Evolutionary conservation across 2,113 vertebrate genomes (phyloP), one percentile per base, ranked within the genome.

Genomic region (Eupsittula cactorum): DNA sequence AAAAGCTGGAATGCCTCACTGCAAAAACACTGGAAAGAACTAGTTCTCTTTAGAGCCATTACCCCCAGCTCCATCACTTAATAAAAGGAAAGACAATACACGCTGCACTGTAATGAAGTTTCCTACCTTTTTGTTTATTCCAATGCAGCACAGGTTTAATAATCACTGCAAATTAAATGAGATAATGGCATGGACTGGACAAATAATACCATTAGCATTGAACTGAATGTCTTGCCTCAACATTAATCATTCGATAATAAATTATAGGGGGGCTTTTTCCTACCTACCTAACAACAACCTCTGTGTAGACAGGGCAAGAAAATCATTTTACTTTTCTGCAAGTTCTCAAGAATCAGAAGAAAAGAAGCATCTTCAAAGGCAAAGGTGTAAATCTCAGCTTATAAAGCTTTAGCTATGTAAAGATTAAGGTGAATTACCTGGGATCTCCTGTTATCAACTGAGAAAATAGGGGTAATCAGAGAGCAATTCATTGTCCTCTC

Each of bases 141-240:
- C 52, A 82, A 2, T 7, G 79, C 64, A 82, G 67, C 49, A 57
- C 31, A 71, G 74, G 73, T 94, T 97, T 96, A 93, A 95, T 93
- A 96, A 90, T 14, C 16, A 17, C 60, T 78, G 79, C 76, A 90
- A 96, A 96, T 95, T 94, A 94, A 94, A 92, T 91, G 89, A 92
- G 67, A 70, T 69, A 94, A 94, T 84, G 84, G 74, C 57, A 71
- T 33, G 68, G 68, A 70, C 63, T 64, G 62, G 88, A 81, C 71
- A 86, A 92, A 82, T 87, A 93, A 77, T 70, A 77, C 24, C n/a
- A 81, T 23, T 59, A 67, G 44, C 50, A 83, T 90, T 91, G 77
- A 86, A 86, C 42, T 19, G 69, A 52, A 46, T 67, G n/a, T 29
- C 60, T 90, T 85, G 55, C 42, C 33, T 90, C 75, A 44, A 10